Base-by-base conservation (phyloP, 2,888 invertebrate genomes). In the Eupithecia abbreviata region DNA sequence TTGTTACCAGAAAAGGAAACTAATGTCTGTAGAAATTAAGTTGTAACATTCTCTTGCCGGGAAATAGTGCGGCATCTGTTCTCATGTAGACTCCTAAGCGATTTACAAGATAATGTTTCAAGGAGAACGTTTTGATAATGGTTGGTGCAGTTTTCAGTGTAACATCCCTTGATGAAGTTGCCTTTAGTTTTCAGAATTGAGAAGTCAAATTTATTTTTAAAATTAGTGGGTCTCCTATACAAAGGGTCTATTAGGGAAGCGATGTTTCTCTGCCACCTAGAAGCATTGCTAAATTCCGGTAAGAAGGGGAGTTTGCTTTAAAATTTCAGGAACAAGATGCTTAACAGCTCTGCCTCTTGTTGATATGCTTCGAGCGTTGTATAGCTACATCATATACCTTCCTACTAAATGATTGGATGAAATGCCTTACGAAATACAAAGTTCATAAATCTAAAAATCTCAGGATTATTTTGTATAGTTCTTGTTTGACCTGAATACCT, bases 21-120 rank as follows among this genome's bases (percentile, higher is more conserved):
- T 78, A 79, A 86, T 85, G 85, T 86, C 85, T 85, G 83, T 82
- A 86, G 82, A 86, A 89, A 90, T 90, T 88, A 89, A 88, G 85
- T 83, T 86, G 84, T 84, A 87, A 85, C 84, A 87, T 88, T 88
- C 86, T 85, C 85, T 84, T 84, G 82, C 79, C 78, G 79, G 68
- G 84, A 84, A 84, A 87, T 87, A 87, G 84, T 81, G 81, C 77
- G 82, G 81, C 82, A 83, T 81, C 80, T 84, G 80, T 82, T 83
- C 84, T 84, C 82, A 83, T 84, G 81, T 79, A 81, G 78, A 81
- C 82, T 83, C 82, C 81, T 84, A 82, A 82, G 82, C 84, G 85
- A 87, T 86, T 86, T 86, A 87, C 82, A 79, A 76, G 81, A 82
- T 82, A 80, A 82, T 81, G 81, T 77, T 80, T 76, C 82, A 58